Base-by-base conservation (phyloP, 2,888 invertebrate genomes). In the Augiades crinisus region DNA sequence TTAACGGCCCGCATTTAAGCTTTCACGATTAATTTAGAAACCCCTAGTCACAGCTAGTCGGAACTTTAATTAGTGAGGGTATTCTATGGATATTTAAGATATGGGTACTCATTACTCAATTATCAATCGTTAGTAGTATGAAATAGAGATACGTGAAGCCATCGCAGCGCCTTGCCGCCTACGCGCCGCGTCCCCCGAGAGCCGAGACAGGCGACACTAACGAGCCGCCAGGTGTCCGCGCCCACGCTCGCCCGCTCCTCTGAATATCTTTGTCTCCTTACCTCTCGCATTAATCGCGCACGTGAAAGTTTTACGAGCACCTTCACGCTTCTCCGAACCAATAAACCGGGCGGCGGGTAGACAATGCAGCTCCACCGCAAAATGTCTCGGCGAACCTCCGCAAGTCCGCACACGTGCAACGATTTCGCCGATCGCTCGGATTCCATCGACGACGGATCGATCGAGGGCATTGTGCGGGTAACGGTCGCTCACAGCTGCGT, bases 381-480 rank as follows among this genome's bases (percentile, higher is more conserved):
- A 83, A 78, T 70, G 72, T 80, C 79, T 77, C 69, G 70, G 66
- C 75, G 62, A 72, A 76, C 74, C 78, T 75, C 63, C 62, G 75
- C 81, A 79, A 81, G 78, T 76, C 81, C 81, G 85, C 81, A 83
- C 67, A 68, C 67, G 67, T 68, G 67, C 67, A 68, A 69, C 72
- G 79, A 84, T 87, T 86, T 86, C 77, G 79, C 86, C 79, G 78
- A 85, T 86, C 76, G 73, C 72, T 76, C 68, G 76, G 78, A 84
- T 84, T 81, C 82, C 82, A 78, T 83, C 81, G 77, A 65, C 78
- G 74, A 77, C 70, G 81, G 78, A 85, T 86, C 86, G 87, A 88
- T 87, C 82, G 86, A 85, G 88, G 88, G 81, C 87, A 88, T 87
- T 86, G 88, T 87, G 86, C 87, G 84, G 79, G 82, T 88, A 88